phyloP scores from a whole-genome alignment of 1,140 invertebrate genomes.

The Globodera rostochiensis region DNA sequence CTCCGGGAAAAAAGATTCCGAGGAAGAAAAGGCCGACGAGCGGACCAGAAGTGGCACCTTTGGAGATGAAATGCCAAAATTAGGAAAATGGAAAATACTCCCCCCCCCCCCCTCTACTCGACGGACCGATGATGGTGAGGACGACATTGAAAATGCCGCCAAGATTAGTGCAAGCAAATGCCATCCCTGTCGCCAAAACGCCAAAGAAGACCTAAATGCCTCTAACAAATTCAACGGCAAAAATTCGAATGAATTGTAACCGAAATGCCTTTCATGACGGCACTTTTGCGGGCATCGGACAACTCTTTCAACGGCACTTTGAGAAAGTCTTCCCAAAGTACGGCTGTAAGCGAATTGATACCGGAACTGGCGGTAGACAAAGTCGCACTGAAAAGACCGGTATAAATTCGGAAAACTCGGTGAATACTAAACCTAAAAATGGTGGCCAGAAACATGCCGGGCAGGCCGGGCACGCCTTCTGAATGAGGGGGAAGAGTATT shows the following conservation, averaged over 20 bases:
- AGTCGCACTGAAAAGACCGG: slow-evolving; percentile 39
- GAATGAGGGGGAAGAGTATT: slow-evolving; percentile 3
- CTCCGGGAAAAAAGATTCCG: slow-evolving; percentile 46
- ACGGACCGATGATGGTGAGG: slow-evolving; percentile 28
- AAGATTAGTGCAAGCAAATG: slow-evolving; percentile 42
- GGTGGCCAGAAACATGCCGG: slow-evolving; percentile 53
- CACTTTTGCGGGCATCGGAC: slow-evolving; percentile 27
- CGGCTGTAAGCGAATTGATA: slow-evolving; percentile 55
- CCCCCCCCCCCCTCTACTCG: too few relatives aligned
- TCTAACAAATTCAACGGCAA: neutral
- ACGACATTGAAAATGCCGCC: slow-evolving; percentile 48
- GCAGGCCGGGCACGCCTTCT: slow-evolving; percentile 51
- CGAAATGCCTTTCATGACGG: slow-evolving; percentile 20
- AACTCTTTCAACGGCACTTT: slow-evolving; percentile 34
- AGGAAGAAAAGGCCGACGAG: slow-evolving; percentile 51
- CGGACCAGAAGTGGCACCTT: slow-evolving; percentile 42
- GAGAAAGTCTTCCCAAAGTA: slow-evolving; percentile 55
- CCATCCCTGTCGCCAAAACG: slow-evolving; percentile 47
- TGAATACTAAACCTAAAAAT: slow-evolving; percentile 21
- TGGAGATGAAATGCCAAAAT: neutral
- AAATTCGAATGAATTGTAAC: neutral
- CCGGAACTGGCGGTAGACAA: slow-evolving; percentile 52
- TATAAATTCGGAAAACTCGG: too few relatives aligned
- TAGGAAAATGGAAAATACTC: neutral
- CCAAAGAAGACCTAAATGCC: slow-evolving; percentile 35